A percentile compares a stretch with the other conserved stretches of the same genome.
phyloP scores from a whole-genome alignment of 1,140 invertebrate species.

The Odontomachus brunneus region DNA sequence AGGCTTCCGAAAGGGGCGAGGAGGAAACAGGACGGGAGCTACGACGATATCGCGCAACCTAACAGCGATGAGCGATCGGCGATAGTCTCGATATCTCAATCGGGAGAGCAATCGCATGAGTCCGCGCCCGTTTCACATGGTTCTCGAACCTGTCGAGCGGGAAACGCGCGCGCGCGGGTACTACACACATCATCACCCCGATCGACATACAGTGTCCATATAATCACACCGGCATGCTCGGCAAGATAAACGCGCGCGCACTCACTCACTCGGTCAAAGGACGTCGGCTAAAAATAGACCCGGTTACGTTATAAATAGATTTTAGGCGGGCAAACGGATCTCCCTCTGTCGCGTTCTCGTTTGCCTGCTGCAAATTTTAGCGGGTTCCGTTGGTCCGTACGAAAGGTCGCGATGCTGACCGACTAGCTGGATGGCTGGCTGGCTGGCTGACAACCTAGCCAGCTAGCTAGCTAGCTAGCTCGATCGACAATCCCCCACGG shows the following conservation, averaged over 20 bases:
- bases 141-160: too few species aligned
- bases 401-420: conserved; percentile 30
- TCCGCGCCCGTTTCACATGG: too few species aligned
- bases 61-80: conserved; percentile 13
- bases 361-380: conserved; percentile 33
- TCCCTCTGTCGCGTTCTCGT: conserved; percentile 3
- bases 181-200: too few species aligned
- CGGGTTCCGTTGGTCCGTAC: neutral
- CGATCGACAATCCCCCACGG: conserved; percentile 25
- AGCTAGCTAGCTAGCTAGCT: neutral
- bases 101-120: neutral
- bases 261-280: neutral
- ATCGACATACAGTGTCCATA: neutral
- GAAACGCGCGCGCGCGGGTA: too few species aligned
- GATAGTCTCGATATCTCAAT: conserved; percentile 17
- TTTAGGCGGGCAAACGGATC: conserved; percentile 7
- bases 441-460: neutral
- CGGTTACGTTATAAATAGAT: conserved; percentile 54
- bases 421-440: neutral
- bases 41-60: conserved; percentile 10
- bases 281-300: conserved; percentile 15
- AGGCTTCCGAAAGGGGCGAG: conserved; percentile 17
- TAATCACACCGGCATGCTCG: neutral
- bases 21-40: neutral
- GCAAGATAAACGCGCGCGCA: conserved; percentile 29